These are phyloP conservation scores for Chalcis sispes DNA, from an alignment of 2,888 invertebrate genomes.

Conservation along the genomic window DNA sequence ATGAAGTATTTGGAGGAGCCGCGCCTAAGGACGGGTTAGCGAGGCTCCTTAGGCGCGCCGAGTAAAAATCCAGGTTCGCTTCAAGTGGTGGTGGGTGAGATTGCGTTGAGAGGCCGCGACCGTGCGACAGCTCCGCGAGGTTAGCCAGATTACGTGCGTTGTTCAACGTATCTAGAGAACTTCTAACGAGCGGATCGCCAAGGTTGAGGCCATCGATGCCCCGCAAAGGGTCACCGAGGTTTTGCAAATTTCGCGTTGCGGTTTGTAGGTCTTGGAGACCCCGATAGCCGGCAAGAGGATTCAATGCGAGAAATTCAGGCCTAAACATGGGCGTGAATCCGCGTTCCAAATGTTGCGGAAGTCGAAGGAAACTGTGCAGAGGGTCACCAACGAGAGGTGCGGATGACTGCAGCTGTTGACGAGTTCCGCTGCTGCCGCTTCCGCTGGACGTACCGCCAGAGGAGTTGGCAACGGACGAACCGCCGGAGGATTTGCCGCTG, in stretches of 20 bases:
- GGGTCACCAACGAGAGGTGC: constrained; percentile 74
- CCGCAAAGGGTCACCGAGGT: constrained; percentile 73
- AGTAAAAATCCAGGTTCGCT: constrained; percentile 98
- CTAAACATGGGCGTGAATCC: constrained; percentile 73
- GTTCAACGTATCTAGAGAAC: constrained; percentile 73
- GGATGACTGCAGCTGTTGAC: constrained; percentile 67
- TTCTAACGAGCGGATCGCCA: constrained; percentile 72
- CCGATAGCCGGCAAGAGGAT: constrained; percentile 72
- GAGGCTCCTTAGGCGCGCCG: constrained; percentile 99
- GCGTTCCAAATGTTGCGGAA: constrained; percentile 73
- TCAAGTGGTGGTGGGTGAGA: constrained; percentile 84
- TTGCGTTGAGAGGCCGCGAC: constrained; percentile 64
- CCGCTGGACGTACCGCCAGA: constrained; percentile 74
- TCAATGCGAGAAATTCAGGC: constrained; percentile 73
- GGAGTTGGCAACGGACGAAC: constrained; percentile 74
- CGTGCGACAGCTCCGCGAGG: constrained; percentile 71
- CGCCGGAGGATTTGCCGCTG: constrained; percentile 75
- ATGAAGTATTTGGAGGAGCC: constrained; percentile 83
- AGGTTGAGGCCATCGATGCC: constrained; percentile 74
- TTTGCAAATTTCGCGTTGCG: constrained; percentile 73
- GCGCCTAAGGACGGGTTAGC: constrained; percentile 97
- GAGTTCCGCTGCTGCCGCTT: constrained; percentile 67
- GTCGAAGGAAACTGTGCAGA: constrained; percentile 72
- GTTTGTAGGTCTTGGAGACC: constrained; percentile 74
- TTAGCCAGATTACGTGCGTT: constrained; percentile 74